Evolutionary conservation across 1,140 invertebrate genomes (phyloP).

Genomic region (Bombus waltoni): DNA sequence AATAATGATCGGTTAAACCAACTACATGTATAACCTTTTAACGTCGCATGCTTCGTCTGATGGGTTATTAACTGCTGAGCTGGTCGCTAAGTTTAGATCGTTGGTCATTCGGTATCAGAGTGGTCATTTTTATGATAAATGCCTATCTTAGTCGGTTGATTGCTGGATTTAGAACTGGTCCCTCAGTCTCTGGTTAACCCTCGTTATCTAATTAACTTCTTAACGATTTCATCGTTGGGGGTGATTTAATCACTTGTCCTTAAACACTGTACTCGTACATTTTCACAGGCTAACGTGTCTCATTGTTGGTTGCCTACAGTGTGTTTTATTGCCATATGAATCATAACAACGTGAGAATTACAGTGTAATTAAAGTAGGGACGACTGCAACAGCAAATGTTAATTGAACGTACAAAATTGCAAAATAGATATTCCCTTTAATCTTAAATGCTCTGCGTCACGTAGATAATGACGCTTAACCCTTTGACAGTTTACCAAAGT

Average conservation of each 20-base stretch:
- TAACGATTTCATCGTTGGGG: neutral
- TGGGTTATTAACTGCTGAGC: neutral
- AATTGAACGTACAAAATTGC: neutral
- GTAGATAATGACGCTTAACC: neutral
- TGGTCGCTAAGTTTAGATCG: conserved; percentile 16
- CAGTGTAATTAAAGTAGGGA: neutral
- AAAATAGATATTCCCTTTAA: neutral
- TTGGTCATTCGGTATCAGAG: neutral
- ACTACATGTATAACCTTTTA: neutral
- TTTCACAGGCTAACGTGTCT: neutral
- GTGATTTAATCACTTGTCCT: neutral
- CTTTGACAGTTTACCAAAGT: neutral
- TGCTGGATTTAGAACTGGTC: neutral
- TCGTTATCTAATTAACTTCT: conserved; percentile 2
- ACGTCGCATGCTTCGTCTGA: neutral
- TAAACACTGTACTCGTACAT: neutral
- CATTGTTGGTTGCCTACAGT: neutral
- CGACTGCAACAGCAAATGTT: neutral
- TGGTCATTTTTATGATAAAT: neutral
- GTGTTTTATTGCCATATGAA: neutral
- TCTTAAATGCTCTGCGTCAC: neutral
- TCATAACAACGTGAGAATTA: neutral
- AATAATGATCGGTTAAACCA: neutral
- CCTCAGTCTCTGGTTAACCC: neutral
- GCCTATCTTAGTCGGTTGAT: neutral